Conservation (phyloP, 2,797 vertebrate genomes). For the Emys orbicularis region DNA sequence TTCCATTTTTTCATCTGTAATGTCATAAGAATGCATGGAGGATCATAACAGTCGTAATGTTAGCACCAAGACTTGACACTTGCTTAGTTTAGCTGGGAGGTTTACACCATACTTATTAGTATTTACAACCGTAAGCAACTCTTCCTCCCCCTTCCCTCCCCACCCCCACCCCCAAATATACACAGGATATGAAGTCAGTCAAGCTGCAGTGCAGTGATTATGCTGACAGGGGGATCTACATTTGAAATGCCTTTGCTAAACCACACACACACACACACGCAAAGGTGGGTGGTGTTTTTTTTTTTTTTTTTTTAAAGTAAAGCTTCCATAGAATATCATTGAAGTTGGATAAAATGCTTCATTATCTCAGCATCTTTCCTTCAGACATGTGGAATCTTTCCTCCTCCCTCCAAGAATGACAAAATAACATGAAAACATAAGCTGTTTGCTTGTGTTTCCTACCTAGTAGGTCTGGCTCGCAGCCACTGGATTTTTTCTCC, state of each 20-base stretch:
- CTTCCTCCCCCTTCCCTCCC: neutral
- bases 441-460: slow-evolving; percentile 21
- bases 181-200: neutral
- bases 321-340: neutral
- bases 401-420: neutral
- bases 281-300: neutral
- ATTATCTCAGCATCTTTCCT: neutral
- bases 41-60: neutral
- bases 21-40: neutral
- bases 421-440: neutral
- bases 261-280: neutral
- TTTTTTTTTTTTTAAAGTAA: neutral
- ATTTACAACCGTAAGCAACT: neutral
- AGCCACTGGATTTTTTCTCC: neutral
- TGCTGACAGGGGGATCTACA: neutral
- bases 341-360: neutral
- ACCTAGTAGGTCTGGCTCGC: slow-evolving; percentile 20
- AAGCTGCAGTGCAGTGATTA: neutral
- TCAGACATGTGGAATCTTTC: neutral
- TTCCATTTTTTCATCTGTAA: slow-evolving; percentile 17
- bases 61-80: neutral
- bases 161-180: neutral
- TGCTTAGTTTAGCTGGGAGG: neutral
- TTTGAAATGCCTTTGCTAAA: neutral
- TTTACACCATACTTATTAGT: neutral